Base-by-base conservation (phyloP, 2,113 vertebrate genomes). In the Nymphicus hollandicus region DNA sequence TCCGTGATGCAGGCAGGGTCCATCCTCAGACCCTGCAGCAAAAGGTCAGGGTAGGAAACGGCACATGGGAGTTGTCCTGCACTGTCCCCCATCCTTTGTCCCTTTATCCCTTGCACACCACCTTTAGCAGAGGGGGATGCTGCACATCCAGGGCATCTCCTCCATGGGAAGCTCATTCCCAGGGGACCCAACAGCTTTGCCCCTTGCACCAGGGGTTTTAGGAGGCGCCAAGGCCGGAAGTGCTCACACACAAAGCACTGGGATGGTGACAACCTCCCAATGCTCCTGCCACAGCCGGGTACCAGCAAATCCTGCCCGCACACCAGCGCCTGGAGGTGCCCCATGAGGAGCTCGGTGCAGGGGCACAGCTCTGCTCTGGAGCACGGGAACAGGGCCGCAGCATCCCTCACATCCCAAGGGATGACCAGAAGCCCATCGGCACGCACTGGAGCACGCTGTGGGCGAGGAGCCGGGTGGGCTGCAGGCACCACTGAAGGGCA, bases 161-260 rank as follows among this genome's bases (percentile, higher is more conserved):
- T 35, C 50, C 81, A 2, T 0, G 35, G 39, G 50, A 55, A 41
- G 13, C 24, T 1, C 4, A 11, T 28, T 65, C 3, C 66, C 55
- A 20, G 10, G 49, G n/a, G 5, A 12, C 17, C 23, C 27, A 16
- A 17, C 0, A 0, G 70, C 35, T 90, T 18, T 49, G n/a, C 65
- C 22, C 11, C 53, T 8, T 1, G 10, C 46, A 6, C 35, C 5
- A 16, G 63, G 63, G 24, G 31, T 37, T 43, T 11, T 3, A 13
- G 53, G 65, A 18, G 17, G 27, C 16, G 31, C 39, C 27, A 39
- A 37, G 60, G 29, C 58, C 11, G 50, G 17, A 49, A 27, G 7
- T 19, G 43, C 1, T 31, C 17, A 8, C 1, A 2, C 5, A 56
- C 35, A 6, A 17, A 1, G 4, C 2, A 2, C 12, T 3, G 3